phyloP scores from a whole-genome alignment of 2,797 vertebrate species.

The Phalanger gymnotis region DNA sequence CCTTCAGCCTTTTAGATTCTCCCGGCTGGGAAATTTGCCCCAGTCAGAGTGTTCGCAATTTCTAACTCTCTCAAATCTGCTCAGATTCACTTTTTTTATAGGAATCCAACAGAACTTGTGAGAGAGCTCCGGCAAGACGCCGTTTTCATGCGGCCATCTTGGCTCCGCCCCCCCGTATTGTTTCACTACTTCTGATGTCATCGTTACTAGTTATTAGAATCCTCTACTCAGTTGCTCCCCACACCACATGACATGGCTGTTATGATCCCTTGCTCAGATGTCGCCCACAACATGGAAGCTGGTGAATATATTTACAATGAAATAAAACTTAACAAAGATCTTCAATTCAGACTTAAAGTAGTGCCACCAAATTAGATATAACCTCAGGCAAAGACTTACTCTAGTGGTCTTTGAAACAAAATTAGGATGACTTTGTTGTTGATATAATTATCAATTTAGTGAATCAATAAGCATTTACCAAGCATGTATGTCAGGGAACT shows the following conservation, averaged over 20 bases:
- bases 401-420: background rate
- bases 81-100: no score
- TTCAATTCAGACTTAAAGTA: background rate
- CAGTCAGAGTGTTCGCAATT: no score
- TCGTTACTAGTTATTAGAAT: background rate
- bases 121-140: no score
- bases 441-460: background rate
- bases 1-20: no score
- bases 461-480: background rate
- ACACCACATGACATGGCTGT: background rate
- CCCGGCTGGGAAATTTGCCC: no score
- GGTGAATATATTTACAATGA: background rate
- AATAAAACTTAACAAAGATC: slow-evolving; percentile 26
- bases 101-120: no score
- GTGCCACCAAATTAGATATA: background rate
- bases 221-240: background rate
- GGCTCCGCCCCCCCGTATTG: no score
- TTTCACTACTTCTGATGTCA: background rate
- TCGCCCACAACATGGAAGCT: background rate
- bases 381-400: background rate
- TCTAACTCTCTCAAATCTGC: no score
- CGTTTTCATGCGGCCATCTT: no score
- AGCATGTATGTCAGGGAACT: background rate
- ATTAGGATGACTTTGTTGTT: background rate
- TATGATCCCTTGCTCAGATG: background rate